Conservation (phyloP, 2,888 invertebrate species). For the Xiphydria camelus region DNA sequence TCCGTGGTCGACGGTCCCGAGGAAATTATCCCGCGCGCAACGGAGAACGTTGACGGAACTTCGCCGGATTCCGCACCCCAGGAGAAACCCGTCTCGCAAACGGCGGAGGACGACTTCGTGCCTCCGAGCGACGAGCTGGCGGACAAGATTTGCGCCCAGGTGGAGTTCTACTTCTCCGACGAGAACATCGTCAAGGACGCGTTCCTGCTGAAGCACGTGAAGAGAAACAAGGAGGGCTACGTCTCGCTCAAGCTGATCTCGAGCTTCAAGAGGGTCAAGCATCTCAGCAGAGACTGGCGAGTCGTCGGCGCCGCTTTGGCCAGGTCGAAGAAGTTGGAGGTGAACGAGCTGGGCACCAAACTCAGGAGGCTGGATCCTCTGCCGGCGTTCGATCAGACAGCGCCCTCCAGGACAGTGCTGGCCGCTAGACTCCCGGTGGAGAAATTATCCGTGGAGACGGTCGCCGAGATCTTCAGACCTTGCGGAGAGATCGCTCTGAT, state of each 20-base stretch:
- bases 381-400: conserved; percentile 89
- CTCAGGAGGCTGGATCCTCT: conserved; percentile 81
- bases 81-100: conserved; percentile 7
- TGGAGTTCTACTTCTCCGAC: conserved; percentile 95
- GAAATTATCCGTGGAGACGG: conserved; percentile 83
- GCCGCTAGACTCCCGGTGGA: conserved; percentile 85
- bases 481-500: conserved; percentile 91
- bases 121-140: conserved; percentile 76
- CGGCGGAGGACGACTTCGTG: conserved; percentile 42
- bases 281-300: conserved; percentile 91
- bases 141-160: conserved; percentile 80
- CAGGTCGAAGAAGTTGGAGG: conserved; percentile 78
- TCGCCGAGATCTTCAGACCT: conserved; percentile 85
- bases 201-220: conserved; percentile 91
- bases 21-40: conserved; percentile 17
- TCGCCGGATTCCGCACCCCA: conserved; percentile 14
- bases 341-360: conserved; percentile 90
- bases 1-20: conserved; percentile 33
- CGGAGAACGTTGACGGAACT: conserved; percentile 10
- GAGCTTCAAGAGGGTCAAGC: conserved; percentile 93
- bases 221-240: conserved; percentile 93
- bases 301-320: conserved; percentile 86
- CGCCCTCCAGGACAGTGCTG: conserved; percentile 88
- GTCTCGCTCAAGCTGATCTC: conserved; percentile 93
- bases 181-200: conserved; percentile 94